phyloP scores from a whole-genome alignment of 2,888 invertebrate species.

The Marasmarcha lunaedactyla region DNA sequence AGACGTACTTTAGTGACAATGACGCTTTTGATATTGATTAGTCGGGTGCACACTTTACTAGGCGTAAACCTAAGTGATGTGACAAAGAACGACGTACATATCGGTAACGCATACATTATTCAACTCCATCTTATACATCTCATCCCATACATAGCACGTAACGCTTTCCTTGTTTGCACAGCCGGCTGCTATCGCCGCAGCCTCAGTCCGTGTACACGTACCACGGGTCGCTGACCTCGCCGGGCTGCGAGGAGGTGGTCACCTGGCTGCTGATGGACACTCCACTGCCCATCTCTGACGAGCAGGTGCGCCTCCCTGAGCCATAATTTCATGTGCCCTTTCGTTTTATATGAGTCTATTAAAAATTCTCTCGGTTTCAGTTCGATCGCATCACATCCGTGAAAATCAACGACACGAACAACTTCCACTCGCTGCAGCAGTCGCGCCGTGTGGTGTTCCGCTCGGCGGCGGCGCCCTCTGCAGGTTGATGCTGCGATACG shows the following conservation, averaged over 20 bases:
- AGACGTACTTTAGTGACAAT: too few species aligned
- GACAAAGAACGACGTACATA: too few species aligned
- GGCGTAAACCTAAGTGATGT: too few species aligned
- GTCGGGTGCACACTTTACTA: too few species aligned
- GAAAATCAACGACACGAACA: slow-evolving; percentile 43
- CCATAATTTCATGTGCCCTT: too few species aligned
- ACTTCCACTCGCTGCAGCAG: slow-evolving; percentile 54
- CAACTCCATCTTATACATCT: too few species aligned
- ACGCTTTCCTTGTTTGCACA: too few species aligned
- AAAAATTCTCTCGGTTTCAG: slow-evolving; percentile 21
- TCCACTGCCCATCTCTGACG: slow-evolving; percentile 40
- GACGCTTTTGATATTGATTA: too few species aligned
- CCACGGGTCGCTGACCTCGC: slow-evolving; percentile 82
- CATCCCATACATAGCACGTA: too few species aligned
- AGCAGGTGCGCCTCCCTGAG: too few species aligned
- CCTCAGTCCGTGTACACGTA: slow-evolving; percentile 75
- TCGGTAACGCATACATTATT: too few species aligned
- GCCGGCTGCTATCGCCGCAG: slow-evolving; percentile 71
- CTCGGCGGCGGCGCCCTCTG: slow-evolving; percentile 34
- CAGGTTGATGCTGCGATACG: slow-evolving; percentile 20
- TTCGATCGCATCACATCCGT: slow-evolving; percentile 41
- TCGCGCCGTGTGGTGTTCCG: slow-evolving; percentile 45
- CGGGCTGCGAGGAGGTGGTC: slow-evolving; percentile 77
- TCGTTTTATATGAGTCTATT: too few species aligned
- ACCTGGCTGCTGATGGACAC: slow-evolving; percentile 76